Conservation (phyloP, 2,888 invertebrate species). For the Magallana nippona region DNA sequence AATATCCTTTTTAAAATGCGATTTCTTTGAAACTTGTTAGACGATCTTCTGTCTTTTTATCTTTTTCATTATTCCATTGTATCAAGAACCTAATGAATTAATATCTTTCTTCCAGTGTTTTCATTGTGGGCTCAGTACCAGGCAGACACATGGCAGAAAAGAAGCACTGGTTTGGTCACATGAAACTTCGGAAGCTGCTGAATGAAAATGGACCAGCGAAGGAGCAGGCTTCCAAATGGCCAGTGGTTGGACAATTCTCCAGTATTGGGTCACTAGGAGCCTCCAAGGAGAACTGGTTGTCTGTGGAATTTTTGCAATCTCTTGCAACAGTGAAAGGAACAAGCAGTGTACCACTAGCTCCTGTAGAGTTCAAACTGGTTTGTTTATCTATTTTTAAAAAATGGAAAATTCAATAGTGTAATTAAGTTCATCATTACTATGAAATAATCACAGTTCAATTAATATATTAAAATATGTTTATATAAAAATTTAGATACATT, state of each 20-base stretch:
- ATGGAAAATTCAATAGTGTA: no score
- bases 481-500: background rate
- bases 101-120: conserved; percentile 84
- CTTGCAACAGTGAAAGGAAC: conserved; percentile 67
- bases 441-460: no score
- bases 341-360: conserved; percentile 46
- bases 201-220: conserved; percentile 84
- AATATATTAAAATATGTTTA: no score
- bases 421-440: no score
- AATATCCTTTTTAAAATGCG: no score
- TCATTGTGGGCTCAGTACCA: conserved; percentile 91
- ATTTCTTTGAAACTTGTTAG: no score
- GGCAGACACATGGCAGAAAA: conserved; percentile 87
- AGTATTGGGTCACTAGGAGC: conserved; percentile 93
- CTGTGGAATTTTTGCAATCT: conserved; percentile 87
- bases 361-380: conserved; percentile 70
- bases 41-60: no score
- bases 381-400: conserved; percentile 38
- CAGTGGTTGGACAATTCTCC: conserved; percentile 92
- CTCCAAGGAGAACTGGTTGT: conserved; percentile 85
- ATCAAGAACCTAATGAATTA: background rate
- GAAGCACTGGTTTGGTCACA: conserved; percentile 84
- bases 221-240: conserved; percentile 83
- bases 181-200: conserved; percentile 83
- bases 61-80: background rate